phyloP scores from a whole-genome alignment of 2,113 vertebrate genomes.

The Vulpes lagopus region DNA sequence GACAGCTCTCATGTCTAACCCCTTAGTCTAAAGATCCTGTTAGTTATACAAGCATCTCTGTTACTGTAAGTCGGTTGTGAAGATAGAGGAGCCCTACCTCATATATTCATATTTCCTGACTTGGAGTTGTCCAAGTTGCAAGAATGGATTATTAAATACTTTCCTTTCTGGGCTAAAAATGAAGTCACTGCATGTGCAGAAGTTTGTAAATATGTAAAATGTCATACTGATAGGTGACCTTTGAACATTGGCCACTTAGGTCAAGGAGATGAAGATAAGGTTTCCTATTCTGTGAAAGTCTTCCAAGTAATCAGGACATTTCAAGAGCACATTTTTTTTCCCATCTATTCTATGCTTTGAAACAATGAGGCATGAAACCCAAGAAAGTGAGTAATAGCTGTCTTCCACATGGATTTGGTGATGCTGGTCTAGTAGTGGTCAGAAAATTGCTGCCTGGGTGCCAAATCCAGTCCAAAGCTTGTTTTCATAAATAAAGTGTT shows the following conservation, averaged over 20 bases:
- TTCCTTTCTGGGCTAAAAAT: slow-evolving; percentile 53
- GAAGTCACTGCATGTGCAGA: slow-evolving; percentile 28
- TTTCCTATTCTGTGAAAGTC: slow-evolving; percentile 15
- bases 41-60: background rate
- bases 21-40: background rate
- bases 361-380: slow-evolving; percentile 1
- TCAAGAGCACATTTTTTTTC: background rate
- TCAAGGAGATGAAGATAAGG: slow-evolving; percentile 11
- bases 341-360: background rate
- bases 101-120: slow-evolving; percentile 1
- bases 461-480: background rate
- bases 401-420: background rate
- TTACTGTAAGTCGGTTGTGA: background rate
- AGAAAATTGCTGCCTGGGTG: background rate
- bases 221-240: slow-evolving; percentile 9
- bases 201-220: slow-evolving; percentile 24
- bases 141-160: slow-evolving; percentile 50
- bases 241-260: slow-evolving; percentile 57
- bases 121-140: slow-evolving; percentile 31
- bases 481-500: slow-evolving; percentile 21
- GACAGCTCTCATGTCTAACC: background rate
- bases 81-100: background rate
- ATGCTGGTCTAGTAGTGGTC: background rate
- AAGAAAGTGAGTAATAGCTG: background rate
- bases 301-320: slow-evolving; percentile 4